Base-by-base conservation (phyloP, 2,113 vertebrate species). In the Nesogale talazaci region DNA sequence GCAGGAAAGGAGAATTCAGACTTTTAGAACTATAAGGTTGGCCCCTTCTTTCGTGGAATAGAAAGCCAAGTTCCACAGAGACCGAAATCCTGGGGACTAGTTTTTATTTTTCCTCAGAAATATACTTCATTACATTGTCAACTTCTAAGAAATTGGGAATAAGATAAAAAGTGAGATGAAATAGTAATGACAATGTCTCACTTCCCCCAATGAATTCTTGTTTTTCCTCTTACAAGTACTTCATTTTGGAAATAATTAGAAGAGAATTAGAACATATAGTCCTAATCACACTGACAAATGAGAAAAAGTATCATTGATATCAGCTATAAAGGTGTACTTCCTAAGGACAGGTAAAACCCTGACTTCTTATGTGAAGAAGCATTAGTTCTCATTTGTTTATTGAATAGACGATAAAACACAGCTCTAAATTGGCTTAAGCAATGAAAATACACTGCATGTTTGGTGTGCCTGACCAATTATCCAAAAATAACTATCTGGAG, bases 361-460 rank as follows among this genome's bases (percentile, higher is more conserved):
- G 15, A 90, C 12, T 85, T 40, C 1, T n/a, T n/a, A 86, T 69
- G 46, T n/a, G 46, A 36, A 36, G 46, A 12, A 12, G 46, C 46
- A 52, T 86, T 85, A 65, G 75, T 40, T 70, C n/a, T 84, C 22
- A 79, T 7, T 93, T 95, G 72, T 77, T 70, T 88, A 38, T 83
- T 91, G 61, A 61, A 31, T 86, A 93, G 57, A 83, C 27, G 74
- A n/a, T 2, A 72, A 83, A 52, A 38, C 27, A 17, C 3, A 63
- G 42, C 14, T 29, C 1, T 80, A 77, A 85, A 86, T 75, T 29
- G 57, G 11, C 34, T 94, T 85, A 61, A 34, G 4, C 8, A 61
- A 42, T 34, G 1, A 91, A 74, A 94, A 84, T 75, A 6, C 22
- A 31, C 57, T 65, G 0, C 10, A 89, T 63, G 3, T 86, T 74